Base-by-base conservation (phyloP, 2,888 invertebrate species). In the Leptura quadrifasciata region DNA sequence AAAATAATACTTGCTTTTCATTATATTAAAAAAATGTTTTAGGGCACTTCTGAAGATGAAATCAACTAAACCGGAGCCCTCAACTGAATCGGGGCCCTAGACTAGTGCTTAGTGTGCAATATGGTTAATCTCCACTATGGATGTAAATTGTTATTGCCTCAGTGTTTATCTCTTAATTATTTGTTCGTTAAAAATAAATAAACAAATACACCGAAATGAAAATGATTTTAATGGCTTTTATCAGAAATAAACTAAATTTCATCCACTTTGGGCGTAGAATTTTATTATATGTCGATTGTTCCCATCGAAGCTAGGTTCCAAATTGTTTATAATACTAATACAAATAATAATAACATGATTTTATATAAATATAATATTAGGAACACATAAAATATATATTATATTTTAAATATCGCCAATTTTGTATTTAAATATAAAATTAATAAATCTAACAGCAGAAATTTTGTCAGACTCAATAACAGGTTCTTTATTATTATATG, bases 291-390 rank as follows among this genome's bases (percentile, higher is more conserved):
- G 10, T 39, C 8, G 15, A 6, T 3, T 15, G 15, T 39, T 15
- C 10, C 0, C 1, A 39, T 1, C 15, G 15, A n/a, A 47, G 12
- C 4, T 47, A 15, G 47, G 3, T n/a, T n/a, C 2, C 15, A 47
- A 47, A 69, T 69, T 69, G 69, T 69, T 69, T 58, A 69, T 69
- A 69, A 69, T 39, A 69, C 15, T 69, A 39, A 9, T 20, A 55
- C 18, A 39, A 61, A 71, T 52, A 52, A 18, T 71, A 58, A 70
- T 61, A 61, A 27, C 21, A 60, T 39, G 27, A 52, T 52, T 71
- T 71, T 71, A 71, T 61, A 71, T 71, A 47, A 71, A 71, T 71
- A 71, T 60, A 71, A 21, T 71, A 71, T 61, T 61, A 71, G 71
- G 71, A 47, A 27, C 47, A 9, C 71, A 71, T 24, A 27, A 71